These are phyloP conservation scores for Lucifuga dentata DNA, from an alignment of 2,113 vertebrate genomes.

Conservation along the genomic window DNA sequence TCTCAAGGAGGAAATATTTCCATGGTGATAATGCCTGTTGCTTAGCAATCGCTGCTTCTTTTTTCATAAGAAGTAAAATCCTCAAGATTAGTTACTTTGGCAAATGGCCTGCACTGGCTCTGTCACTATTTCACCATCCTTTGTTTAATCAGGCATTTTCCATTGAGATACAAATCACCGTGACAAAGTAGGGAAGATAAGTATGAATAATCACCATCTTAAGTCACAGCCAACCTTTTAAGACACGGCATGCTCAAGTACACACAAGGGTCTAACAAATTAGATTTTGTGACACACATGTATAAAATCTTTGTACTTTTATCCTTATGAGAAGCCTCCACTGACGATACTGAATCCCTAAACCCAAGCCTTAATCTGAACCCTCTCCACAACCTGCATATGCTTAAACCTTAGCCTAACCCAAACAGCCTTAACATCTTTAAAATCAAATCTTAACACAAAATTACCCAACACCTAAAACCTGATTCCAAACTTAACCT, in stretches of 20 bases:
- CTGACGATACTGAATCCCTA: background rate
- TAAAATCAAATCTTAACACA: constrained; percentile 8
- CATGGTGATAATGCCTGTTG: constrained; percentile 49
- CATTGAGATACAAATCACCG: constrained; percentile 58
- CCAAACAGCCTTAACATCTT: constrained; percentile 15
- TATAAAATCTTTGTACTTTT: background rate
- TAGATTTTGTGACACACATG: constrained; percentile 8
- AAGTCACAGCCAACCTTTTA: constrained; percentile 54
- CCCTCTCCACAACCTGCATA: constrained; percentile 12
- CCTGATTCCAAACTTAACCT: constrained; percentile 27
- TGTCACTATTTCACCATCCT: constrained; percentile 61
- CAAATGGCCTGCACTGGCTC: constrained; percentile 49
- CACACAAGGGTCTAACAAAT: constrained; percentile 21
- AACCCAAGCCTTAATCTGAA: constrained; percentile 18
- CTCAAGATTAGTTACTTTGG: constrained; percentile 62
- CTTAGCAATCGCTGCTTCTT: constrained; percentile 51
- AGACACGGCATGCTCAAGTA: constrained; percentile 22
- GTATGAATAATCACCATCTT: constrained; percentile 64
- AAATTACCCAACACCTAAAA: background rate
- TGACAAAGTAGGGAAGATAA: constrained; percentile 62
- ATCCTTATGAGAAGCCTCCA: background rate
- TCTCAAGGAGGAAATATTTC: constrained; percentile 48
- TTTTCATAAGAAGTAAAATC: constrained; percentile 47
- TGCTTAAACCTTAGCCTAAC: constrained; percentile 30
- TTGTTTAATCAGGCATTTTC: constrained; percentile 66